Evolutionary conservation across 2,113 vertebrate species (phyloP).

Genomic region (Bambusicola thoracicus): DNA sequence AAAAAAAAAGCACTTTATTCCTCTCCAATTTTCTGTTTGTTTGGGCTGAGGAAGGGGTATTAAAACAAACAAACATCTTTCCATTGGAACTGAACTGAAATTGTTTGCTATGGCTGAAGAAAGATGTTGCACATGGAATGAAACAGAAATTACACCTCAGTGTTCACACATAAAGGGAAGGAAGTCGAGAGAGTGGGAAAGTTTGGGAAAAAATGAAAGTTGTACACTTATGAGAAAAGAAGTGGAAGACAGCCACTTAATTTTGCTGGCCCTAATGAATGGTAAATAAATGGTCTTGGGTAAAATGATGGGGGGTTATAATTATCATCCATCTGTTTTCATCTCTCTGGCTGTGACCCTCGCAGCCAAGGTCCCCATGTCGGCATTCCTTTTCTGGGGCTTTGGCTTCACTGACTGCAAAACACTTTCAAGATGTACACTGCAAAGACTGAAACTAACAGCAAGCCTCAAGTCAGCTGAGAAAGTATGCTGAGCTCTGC

Average conservation of each 20-base stretch:
- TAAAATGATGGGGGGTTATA: background rate
- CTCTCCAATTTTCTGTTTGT: conserved; percentile 39
- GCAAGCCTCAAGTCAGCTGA: background rate
- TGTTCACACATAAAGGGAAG: background rate
- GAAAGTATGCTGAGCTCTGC: background rate
- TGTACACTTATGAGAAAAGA: background rate
- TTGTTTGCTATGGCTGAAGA: background rate
- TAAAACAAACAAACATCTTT: conserved; percentile 19
- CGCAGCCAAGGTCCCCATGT: background rate
- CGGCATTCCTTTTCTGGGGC: background rate
- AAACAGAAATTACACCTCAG: background rate
- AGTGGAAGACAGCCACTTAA: background rate
- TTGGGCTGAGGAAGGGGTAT: conserved; percentile 1
- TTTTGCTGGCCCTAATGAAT: background rate
- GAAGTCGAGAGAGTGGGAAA: background rate
- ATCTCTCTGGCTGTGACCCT: background rate
- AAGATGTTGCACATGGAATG: background rate
- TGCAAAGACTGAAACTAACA: background rate
- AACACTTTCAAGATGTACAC: background rate
- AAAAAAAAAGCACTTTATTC: background rate
- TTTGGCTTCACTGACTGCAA: background rate
- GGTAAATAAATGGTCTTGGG: background rate
- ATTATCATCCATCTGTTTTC: background rate
- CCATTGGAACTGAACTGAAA: background rate
- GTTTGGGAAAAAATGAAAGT: background rate